Conservation (phyloP, 1,140 invertebrate genomes). For the Psix sp. region DNA sequence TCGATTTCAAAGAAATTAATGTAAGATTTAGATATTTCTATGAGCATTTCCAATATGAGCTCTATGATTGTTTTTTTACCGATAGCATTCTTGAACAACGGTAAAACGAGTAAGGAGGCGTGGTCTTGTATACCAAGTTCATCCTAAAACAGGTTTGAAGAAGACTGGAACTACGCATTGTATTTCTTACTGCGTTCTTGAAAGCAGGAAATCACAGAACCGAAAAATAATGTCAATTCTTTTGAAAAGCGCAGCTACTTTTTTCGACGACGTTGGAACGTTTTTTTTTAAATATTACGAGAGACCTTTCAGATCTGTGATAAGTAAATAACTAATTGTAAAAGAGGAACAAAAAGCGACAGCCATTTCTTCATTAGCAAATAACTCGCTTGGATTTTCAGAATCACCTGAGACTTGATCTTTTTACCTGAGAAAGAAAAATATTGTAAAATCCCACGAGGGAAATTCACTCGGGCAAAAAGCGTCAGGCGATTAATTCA, state of each 20-base stretch:
- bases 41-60: conserved; percentile 45
- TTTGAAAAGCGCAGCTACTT: conserved; percentile 36
- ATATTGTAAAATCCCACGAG: no score
- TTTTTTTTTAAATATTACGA: conserved; percentile 3
- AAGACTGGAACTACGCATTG: conserved; percentile 61
- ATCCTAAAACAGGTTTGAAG: conserved; percentile 62
- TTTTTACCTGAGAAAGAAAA: no score
- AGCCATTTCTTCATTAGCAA: no score
- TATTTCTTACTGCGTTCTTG: conserved; percentile 57
- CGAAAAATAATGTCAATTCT: conserved; percentile 58
- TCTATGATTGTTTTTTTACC: conserved; percentile 58
- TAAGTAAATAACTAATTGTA: no score
- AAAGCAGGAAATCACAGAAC: conserved; percentile 57
- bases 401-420: no score
- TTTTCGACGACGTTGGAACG: neutral
- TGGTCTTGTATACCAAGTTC: conserved; percentile 60
- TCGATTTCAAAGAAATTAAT: conserved; percentile 10
- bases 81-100: conserved; percentile 61
- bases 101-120: conserved; percentile 62
- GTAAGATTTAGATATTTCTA: conserved; percentile 34
- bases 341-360: no score
- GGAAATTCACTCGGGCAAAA: no score
- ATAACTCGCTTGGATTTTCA: no score
- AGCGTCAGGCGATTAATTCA: no score
- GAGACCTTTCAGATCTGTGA: no score